phyloP scores from a whole-genome alignment of 1,140 invertebrate genomes.

The Zelostemma sp. region DNA sequence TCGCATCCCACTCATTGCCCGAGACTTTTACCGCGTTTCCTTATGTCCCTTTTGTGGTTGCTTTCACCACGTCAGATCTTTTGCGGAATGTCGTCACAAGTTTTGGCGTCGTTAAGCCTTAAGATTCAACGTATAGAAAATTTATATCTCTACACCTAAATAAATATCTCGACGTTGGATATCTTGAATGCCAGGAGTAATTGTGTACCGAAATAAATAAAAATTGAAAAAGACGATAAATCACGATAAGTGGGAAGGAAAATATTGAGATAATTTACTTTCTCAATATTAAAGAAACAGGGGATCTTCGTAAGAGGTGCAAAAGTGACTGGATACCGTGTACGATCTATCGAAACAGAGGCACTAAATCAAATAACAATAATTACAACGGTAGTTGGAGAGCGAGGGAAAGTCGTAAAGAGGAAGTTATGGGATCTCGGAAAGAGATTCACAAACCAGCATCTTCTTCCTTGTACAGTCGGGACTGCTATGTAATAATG shows the following conservation, averaged over 20 bases:
- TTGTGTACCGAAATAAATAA: no score
- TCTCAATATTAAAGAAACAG: neutral
- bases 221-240: neutral
- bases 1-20: slow-evolving; percentile 58
- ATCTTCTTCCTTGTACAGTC: slow-evolving; percentile 46
- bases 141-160: slow-evolving; percentile 11
- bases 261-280: slow-evolving; percentile 9
- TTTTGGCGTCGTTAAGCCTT: slow-evolving; percentile 37
- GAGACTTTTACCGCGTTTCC: slow-evolving; percentile 43
- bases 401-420: slow-evolving; percentile 62
- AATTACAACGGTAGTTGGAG: slow-evolving; percentile 54
- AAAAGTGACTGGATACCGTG: neutral
- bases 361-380: slow-evolving; percentile 57
- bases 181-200: no score
- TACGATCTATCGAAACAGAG: slow-evolving; percentile 45
- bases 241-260: neutral
- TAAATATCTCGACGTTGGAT: no score
- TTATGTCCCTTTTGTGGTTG: slow-evolving; percentile 45
- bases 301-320: neutral
- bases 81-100: slow-evolving; percentile 49
- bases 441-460: slow-evolving; percentile 62
- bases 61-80: slow-evolving; percentile 46
- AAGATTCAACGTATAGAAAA: slow-evolving; percentile 37
- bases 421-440: slow-evolving; percentile 65
- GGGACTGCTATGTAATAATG: slow-evolving; percentile 64